A percentile compares a stretch with the other conserved stretches of the same genome.
phyloP scores from a whole-genome alignment of 1,140 invertebrate genomes.

The Leptonema lineaticorne region DNA sequence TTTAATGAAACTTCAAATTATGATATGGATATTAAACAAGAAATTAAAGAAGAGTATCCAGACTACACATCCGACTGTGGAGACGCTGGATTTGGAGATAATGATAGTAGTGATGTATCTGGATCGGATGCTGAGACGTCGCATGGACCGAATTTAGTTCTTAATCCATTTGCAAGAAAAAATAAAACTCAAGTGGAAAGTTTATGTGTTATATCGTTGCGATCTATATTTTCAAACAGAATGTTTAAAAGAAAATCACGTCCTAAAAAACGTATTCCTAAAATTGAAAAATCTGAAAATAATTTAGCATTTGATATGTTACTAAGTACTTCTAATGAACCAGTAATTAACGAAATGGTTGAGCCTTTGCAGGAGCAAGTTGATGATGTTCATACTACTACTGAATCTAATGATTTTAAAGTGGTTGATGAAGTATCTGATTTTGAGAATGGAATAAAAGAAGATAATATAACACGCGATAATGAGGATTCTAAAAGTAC shows the following conservation, averaged over 20 bases:
- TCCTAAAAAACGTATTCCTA: conserved; percentile 21
- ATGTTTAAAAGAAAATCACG: conserved; percentile 30
- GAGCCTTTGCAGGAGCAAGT: not conserved
- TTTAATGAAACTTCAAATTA: conserved; percentile 6
- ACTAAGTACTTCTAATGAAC: not conserved
- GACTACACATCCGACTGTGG: conserved; percentile 27
- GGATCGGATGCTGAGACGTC: not conserved
- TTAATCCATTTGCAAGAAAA: conserved; percentile 36
- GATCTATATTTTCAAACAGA: conserved; percentile 37
- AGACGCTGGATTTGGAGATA: conserved; percentile 14
- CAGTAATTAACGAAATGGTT: not conserved
- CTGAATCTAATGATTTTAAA: too few species aligned
- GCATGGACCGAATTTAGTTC: conserved; percentile 31
- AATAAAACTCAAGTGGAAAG: conserved; percentile 33
- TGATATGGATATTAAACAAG: conserved; percentile 33
- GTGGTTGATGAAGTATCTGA: too few species aligned
- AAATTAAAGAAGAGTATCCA: conserved; percentile 37
- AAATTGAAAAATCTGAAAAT: not conserved
- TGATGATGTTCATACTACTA: too few species aligned
- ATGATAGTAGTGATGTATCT: conserved; percentile 29
- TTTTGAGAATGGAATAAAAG: too few species aligned
- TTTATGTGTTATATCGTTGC: conserved; percentile 30
- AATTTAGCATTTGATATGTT: not conserved
- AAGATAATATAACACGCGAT: too few species aligned
- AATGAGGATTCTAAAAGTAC: not conserved